Percentiles rank a stretch among this genome's conserved stretches.
These are phyloP conservation scores for Eulemur macaco DNA, from an alignment of 2,113 vertebrate species.

Conservation along the genomic window DNA sequence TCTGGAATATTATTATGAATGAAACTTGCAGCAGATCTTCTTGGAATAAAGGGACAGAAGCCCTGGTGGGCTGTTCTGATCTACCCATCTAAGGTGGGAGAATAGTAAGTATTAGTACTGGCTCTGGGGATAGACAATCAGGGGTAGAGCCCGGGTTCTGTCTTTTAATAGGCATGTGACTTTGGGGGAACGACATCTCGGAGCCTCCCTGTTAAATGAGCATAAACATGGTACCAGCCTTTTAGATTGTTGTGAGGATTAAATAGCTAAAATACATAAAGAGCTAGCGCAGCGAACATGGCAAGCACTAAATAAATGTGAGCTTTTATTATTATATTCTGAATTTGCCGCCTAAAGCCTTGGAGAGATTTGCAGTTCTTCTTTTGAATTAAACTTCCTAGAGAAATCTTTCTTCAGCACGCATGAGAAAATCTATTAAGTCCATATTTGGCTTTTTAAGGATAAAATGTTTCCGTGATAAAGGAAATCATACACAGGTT, in stretches of 20 bases:
- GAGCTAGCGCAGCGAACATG: not conserved
- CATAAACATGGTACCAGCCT: not conserved
- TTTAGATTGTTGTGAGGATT: not conserved
- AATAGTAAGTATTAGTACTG: not conserved
- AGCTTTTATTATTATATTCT: not conserved
- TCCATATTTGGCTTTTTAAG: not conserved
- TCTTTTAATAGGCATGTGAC: not conserved
- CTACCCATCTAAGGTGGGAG: not conserved
- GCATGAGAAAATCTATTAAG: not conserved
- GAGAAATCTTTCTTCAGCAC: not conserved
- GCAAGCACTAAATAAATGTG: not conserved
- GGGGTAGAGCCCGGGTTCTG: not conserved
- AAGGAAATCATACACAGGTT: not conserved
- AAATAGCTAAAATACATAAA: constrained; percentile 1
- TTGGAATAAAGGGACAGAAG: not conserved
- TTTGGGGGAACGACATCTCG: not conserved
- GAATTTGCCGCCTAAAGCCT: constrained; percentile 17
- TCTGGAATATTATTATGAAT: not conserved
- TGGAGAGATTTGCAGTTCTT: constrained; percentile 2
- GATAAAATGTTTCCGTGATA: not conserved
- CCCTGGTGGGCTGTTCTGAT: not conserved
- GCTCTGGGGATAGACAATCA: not conserved
- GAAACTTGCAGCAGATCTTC: not conserved
- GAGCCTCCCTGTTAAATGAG: not conserved
- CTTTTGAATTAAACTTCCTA: not conserved